Evolutionary conservation across 2,888 invertebrate genomes (phyloP).

Genomic region (Parthenolecanium corni): DNA sequence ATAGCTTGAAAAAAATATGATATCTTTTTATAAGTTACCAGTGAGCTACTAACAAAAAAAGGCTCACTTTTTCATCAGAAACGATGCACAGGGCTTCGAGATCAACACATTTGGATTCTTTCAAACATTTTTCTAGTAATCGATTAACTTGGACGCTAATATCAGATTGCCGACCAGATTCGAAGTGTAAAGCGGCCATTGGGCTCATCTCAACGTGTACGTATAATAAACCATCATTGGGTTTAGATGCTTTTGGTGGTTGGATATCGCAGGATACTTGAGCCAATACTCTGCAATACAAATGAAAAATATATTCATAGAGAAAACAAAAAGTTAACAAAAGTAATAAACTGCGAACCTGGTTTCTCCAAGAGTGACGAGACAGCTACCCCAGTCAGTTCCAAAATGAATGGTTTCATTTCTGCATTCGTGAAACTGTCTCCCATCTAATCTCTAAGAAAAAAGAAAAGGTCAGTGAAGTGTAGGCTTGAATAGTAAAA

Average conservation of each 20-base stretch:
- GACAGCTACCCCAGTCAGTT: slow-evolving; percentile 69
- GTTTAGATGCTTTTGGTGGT: slow-evolving; percentile 69
- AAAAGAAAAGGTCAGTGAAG: background rate
- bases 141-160: slow-evolving; percentile 62
- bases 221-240: slow-evolving; percentile 75
- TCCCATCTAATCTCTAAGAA: slow-evolving; percentile 66
- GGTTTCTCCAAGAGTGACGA: slow-evolving; percentile 66
- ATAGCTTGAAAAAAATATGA: no score
- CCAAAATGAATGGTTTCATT: slow-evolving; percentile 61
- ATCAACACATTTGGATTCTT: slow-evolving; percentile 83
- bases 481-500: background rate
- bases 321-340: background rate
- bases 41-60: no score
- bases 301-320: background rate
- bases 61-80: slow-evolving; percentile 69
- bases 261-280: slow-evolving; percentile 82
- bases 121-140: slow-evolving; percentile 74
- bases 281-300: slow-evolving; percentile 55
- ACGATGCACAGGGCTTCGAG: slow-evolving; percentile 90
- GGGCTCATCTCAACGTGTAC: slow-evolving; percentile 79
- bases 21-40: no score
- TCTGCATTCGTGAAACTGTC: slow-evolving; percentile 61
- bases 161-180: slow-evolving; percentile 62
- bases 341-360: slow-evolving; percentile 45
- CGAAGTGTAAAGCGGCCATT: slow-evolving; percentile 76